Evolutionary conservation across 2,888 invertebrate species (phyloP), one percentile per base, ranked within the genome.

Genomic region (Erebia epiphron): DNA sequence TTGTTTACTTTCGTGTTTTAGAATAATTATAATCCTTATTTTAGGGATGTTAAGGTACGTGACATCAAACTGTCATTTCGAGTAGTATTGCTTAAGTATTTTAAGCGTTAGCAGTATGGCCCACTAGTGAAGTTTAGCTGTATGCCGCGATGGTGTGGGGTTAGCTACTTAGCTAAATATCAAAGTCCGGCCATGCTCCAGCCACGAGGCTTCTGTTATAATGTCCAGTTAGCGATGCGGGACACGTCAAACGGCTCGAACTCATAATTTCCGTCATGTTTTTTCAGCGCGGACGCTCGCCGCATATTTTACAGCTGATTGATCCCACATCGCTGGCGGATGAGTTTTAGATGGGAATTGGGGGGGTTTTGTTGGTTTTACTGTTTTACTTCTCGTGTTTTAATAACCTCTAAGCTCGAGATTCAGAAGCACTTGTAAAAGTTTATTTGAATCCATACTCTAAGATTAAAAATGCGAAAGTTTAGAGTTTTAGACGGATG

Each of bases 261-360:
- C 75, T 79, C 77, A 76, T 80, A 79, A 78, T 75, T 73, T 74
- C 80, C 74, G 75, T 76, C 78, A 78, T 81, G 82, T 80, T 81
- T 83, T 80, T 80, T 77, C 73, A 75, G 67, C 64, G 70, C 68
- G 76, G 68, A 83, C 83, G 83, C 79, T 78, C 61, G 63, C 69
- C 75, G 83, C 79, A 83, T 84, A 82, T 79, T 80, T 81, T 77
- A 82, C 71, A 49, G 72, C 75, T 71, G 77, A 75, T 79, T 77
- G 76, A 74, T 75, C 69, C 70, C 67, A 50, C 69, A 72, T 71
- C 70, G 56, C 57, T 67, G 14, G 63, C 43, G 49, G 62, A 63
- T 52, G 69, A 65, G 41, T 62, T 71, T 72, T 68, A 57, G 52
- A 68, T 70, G 63, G 50, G 58, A 74, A 72, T 50, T 74, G 52